Evolutionary conservation across 2,888 invertebrate genomes (phyloP).

Genomic region (Ectemnius continuus): DNA sequence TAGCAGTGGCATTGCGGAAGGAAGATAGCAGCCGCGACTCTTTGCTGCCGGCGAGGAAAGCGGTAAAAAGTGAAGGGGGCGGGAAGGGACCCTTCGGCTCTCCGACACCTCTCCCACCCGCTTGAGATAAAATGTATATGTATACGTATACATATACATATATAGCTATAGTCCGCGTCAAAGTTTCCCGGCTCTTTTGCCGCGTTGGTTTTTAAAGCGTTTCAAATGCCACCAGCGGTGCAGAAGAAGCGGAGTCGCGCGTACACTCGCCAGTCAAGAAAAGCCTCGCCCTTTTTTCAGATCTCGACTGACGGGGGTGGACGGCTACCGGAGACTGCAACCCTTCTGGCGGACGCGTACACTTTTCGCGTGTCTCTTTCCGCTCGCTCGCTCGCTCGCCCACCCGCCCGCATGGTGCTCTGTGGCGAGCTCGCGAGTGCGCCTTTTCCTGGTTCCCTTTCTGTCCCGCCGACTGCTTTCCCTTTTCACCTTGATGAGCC

Average conservation of each 20-base stretch:
- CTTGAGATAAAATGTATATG: constrained; percentile 61
- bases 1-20: constrained; percentile 63
- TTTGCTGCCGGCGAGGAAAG: constrained; percentile 53
- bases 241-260: background rate
- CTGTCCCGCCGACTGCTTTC: constrained; percentile 20
- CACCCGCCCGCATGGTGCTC: too few relatives aligned
- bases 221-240: constrained; percentile 47
- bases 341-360: too few relatives aligned
- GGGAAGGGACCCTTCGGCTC: constrained; percentile 51
- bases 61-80: constrained; percentile 48
- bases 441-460: constrained; percentile 13
- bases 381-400: too few relatives aligned
- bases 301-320: constrained; percentile 27
- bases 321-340: too few relatives aligned
- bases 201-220: constrained; percentile 57
- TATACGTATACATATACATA: too few relatives aligned
- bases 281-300: constrained; percentile 47
- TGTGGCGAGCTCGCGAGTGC: too few relatives aligned
- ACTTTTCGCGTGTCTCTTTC: constrained; percentile 12
- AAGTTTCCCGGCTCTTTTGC: constrained; percentile 63
- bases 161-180: constrained; percentile 60
- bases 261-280: constrained; percentile 43
- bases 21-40: constrained; percentile 67
- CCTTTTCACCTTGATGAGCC: constrained; percentile 24
- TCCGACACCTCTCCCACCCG: constrained; percentile 42